Conservation (phyloP, 2,888 invertebrate species). For the Euzetes globulus region DNA sequence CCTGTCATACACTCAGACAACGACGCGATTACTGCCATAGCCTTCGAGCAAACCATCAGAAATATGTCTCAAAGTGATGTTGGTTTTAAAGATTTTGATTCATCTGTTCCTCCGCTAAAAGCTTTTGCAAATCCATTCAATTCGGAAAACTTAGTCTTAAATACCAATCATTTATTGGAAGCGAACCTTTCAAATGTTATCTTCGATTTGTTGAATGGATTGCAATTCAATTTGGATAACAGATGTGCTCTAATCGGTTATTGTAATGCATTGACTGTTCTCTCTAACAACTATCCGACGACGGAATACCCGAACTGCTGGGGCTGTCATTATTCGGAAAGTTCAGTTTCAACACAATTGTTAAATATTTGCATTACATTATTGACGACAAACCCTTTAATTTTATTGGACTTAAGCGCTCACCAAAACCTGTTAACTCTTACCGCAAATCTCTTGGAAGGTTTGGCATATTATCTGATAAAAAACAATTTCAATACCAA, state of each 20-base stretch:
- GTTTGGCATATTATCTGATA: slow-evolving; percentile 42
- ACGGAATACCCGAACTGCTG: slow-evolving; percentile 51
- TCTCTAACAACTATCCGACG: slow-evolving; percentile 61
- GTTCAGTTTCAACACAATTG: neutral
- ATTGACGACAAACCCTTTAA: slow-evolving; percentile 51
- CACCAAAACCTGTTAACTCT: slow-evolving; percentile 52
- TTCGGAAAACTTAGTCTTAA: neutral
- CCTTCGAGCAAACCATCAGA: neutral
- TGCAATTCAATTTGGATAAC: slow-evolving; percentile 11
- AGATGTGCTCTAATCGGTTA: slow-evolving; percentile 52
- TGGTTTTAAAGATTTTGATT: slow-evolving; percentile 13
- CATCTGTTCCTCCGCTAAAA: slow-evolving; percentile 9
- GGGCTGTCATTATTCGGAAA: slow-evolving; percentile 16
- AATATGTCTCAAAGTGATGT: neutral
- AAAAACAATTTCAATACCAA: slow-evolving; percentile 15
- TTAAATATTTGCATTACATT: slow-evolving; percentile 28
- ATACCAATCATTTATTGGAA: neutral
- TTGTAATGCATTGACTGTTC: slow-evolving; percentile 59
- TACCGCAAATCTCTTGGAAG: slow-evolving; percentile 53
- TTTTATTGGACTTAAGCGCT: slow-evolving; percentile 54
- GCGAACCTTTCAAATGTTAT: neutral
- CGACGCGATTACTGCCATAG: slow-evolving; percentile 24
- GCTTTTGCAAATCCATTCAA: slow-evolving; percentile 11
- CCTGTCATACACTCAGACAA: slow-evolving; percentile 4
- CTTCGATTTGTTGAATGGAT: neutral